These are phyloP conservation scores for Paratrypauchen microcephalus DNA, from an alignment of 2,797 vertebrate genomes.

Conservation along the genomic window DNA sequence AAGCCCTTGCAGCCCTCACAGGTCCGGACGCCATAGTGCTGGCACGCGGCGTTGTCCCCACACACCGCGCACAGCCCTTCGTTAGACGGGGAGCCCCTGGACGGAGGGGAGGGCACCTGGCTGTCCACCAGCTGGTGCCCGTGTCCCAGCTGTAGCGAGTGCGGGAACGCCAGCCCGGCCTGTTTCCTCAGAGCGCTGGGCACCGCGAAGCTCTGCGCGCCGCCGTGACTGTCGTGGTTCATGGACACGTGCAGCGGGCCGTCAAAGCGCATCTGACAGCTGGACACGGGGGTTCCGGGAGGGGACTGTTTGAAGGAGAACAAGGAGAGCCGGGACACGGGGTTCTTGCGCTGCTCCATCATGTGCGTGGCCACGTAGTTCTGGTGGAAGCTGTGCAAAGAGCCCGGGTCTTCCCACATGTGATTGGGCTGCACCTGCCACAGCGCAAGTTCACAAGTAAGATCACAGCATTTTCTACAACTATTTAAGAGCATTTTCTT, in stretches of 20 bases:
- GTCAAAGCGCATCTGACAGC: slow-evolving; percentile 99
- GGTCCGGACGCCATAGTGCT: slow-evolving; percentile 96
- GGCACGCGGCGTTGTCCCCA: slow-evolving; percentile 97
- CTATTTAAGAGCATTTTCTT: background rate
- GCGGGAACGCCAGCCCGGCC: slow-evolving; percentile 88
- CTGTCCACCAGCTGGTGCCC: slow-evolving; percentile 93
- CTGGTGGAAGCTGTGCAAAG: slow-evolving; percentile 97
- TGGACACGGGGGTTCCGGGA: slow-evolving; percentile 93
- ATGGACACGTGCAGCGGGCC: slow-evolving; percentile 94
- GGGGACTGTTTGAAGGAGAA: slow-evolving; percentile 99
- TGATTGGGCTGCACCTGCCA: slow-evolving; percentile 86
- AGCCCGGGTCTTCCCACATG: slow-evolving; percentile 97
- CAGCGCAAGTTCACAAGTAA: background rate
- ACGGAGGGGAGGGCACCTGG: slow-evolving; percentile 94
- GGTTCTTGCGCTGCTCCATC: slow-evolving; percentile 94
- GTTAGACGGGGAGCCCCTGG: slow-evolving; percentile 93
- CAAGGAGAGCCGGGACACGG: slow-evolving; percentile 93
- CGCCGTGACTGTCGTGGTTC: slow-evolving; percentile 86
- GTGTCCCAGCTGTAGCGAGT: slow-evolving; percentile 92
- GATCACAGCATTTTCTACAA: background rate
- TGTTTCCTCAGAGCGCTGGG: slow-evolving; percentile 92
- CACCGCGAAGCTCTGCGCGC: slow-evolving; percentile 91
- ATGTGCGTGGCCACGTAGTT: slow-evolving; percentile 96
- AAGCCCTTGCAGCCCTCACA: slow-evolving; percentile 99
- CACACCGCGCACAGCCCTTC: slow-evolving; percentile 97